These are phyloP conservation scores for Aphidius ervi DNA, from an alignment of 1,140 invertebrate species.

Conservation along the genomic window DNA sequence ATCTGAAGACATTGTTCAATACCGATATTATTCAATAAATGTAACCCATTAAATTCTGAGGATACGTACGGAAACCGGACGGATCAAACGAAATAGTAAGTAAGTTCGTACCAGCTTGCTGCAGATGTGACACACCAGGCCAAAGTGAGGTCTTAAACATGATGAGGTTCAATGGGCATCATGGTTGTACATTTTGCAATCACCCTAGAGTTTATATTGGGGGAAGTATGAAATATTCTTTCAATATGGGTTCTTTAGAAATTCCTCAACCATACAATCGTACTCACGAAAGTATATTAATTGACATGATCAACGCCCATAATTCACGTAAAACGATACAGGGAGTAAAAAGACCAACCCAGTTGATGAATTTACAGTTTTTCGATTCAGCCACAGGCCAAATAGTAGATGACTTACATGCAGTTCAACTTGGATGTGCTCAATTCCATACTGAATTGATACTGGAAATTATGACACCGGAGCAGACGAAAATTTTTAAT, in stretches of 20 bases:
- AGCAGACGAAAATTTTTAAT: neutral
- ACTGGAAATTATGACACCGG: neutral
- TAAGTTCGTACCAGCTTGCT: neutral
- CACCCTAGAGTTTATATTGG: neutral
- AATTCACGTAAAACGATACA: neutral
- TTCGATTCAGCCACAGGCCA: neutral
- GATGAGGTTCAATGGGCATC: neutral
- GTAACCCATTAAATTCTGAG: too few relatives aligned
- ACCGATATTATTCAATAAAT: too few relatives aligned
- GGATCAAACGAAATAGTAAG: neutral
- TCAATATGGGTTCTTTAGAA: neutral
- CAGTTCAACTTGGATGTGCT: neutral
- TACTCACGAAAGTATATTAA: neutral
- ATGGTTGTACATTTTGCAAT: conserved; percentile 5
- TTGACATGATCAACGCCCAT: neutral
- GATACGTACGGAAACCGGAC: neutral
- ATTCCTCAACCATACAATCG: neutral
- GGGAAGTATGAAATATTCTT: neutral
- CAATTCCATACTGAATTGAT: conserved; percentile 3
- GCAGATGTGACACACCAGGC: neutral
- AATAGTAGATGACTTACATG: conserved; percentile 2
- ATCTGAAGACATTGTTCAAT: too few relatives aligned
- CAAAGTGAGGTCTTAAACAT: neutral
- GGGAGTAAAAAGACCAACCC: neutral
- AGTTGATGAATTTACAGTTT: conserved; percentile 1